Evolutionary conservation across 1,140 invertebrate genomes (phyloP), one percentile per base, ranked within the genome.

Genomic region (Saccostrea echinata): DNA sequence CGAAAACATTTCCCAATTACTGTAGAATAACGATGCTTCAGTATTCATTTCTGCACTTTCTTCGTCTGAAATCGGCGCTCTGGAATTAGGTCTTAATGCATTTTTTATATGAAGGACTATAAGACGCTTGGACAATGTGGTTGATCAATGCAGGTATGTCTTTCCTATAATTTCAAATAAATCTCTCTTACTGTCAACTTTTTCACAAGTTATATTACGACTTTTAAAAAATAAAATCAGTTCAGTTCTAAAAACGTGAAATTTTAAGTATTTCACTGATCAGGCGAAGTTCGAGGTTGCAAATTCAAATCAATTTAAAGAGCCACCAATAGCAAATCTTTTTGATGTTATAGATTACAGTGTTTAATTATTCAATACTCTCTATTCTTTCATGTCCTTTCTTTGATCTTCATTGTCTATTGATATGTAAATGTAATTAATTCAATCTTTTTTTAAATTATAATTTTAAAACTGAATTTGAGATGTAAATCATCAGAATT

Each of bases 101-200:
- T 61, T 61, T 61, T 61, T n/a, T 61, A 61, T 61, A 61, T n/a
- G n/a, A n/a, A n/a, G n/a, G 55, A 61, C 16, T 21, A 24, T 68
- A 16, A 30, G 64, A 71, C 64, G 68, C 27, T 76, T 76, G 68
- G 68, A 76, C 68, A 76, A 76, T 76, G 68, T 18, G 68, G 30
- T 76, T 76, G 30, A 76, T 76, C 68, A 27, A 30, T 16, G 13
- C 24, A 76, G 68, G 68, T 76, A 35, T 30, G 64, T 27, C 24
- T 76, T 76, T 76, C 16, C 55, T 16, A n/a, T 6, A 0, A 61
- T 21, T 61, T 61, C 55, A 61, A 21, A 61, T 13, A 9, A 43
- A 43, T 43, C 9, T 0, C 4, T 43, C 6, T 43, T 8, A 43
- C 6, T 43, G 1, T 9, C 43, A 43, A 43, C 0, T 43, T 43